Conservation (phyloP, 2,113 vertebrate species). For the Balaeniceps rex region DNA sequence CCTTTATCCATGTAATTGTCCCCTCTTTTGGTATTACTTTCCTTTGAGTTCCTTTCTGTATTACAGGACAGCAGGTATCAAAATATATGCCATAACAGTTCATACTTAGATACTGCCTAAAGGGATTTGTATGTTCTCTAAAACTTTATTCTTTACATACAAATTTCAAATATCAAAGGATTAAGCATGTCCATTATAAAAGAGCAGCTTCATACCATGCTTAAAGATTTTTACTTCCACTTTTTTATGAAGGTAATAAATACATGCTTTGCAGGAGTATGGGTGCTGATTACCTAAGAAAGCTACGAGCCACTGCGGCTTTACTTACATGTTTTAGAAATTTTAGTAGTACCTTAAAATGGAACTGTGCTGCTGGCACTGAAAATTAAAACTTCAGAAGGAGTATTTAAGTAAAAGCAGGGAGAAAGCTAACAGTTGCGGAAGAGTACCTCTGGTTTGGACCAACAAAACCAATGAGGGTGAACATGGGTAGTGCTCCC, state of each 20-base stretch:
- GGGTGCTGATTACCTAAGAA: background rate
- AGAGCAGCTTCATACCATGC: background rate
- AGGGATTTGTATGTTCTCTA: background rate
- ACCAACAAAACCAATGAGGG: background rate
- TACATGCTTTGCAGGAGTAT: background rate
- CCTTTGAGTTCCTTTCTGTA: background rate
- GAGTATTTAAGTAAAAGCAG: background rate
- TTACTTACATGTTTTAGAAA: background rate
- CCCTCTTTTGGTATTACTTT: background rate
- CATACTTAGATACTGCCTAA: background rate
- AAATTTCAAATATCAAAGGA: background rate
- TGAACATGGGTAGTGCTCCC: background rate
- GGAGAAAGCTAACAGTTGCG: background rate
- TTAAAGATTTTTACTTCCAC: background rate
- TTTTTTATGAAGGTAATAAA: background rate
- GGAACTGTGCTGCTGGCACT: background rate
- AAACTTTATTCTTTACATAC: background rate
- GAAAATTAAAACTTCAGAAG: background rate
- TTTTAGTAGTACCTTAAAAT: background rate
- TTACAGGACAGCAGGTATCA: background rate
- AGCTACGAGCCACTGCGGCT: background rate
- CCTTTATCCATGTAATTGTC: background rate
- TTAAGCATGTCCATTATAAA: background rate
- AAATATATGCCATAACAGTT: background rate
- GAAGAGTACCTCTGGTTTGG: background rate